Base-by-base conservation (phyloP, 2,797 vertebrate genomes). In the Etheostoma nigrum region DNA sequence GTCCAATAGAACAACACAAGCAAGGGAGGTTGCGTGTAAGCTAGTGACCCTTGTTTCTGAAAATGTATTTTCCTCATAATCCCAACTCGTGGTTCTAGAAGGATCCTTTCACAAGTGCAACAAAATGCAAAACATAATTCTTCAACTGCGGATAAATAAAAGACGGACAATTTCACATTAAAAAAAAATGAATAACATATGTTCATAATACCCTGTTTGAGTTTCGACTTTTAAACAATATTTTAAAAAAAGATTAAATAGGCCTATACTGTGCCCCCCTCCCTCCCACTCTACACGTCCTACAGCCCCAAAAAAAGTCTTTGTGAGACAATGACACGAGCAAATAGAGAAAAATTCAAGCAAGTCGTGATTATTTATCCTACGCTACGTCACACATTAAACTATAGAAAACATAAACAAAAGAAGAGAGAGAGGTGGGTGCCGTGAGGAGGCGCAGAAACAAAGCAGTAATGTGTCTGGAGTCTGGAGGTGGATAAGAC, bases 201-300 rank as follows among this genome's bases (percentile, higher is more conserved):
- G 95, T 97, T 97, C 95, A 96, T 96, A 96, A 97, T 98, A 99
- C 98, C 98, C 98, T 99, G 98, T 99, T 97, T 96, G 96, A 95
- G 95, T 95, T 97, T 96, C 94, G 93, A 95, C 78, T 95, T 95
- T 93, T 95, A 96, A 96, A 96, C 94, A 95, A 94, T 87, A 93
- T 59, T 64, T 15, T 23, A 58, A 54, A 53, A 93, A 92, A 93
- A 86, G 92, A 94, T 92, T 91, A 95, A 95, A 95, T 94, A 93
- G 68, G 84, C 77, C 84, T 89, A 95, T 93, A 84, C 81, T 87
- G 89, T 83, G 67, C 72, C 71, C 81, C 86, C 83, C 82, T 33
- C 79, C 81, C 83, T 58, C 90, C 83, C 81, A 64, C 76, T 77
- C 86, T 80, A 83, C 65, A 76, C 79, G 69, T 85, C 88, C 85